phyloP scores from a whole-genome alignment of 1,140 invertebrate species.

The Drosophila tristis region DNA sequence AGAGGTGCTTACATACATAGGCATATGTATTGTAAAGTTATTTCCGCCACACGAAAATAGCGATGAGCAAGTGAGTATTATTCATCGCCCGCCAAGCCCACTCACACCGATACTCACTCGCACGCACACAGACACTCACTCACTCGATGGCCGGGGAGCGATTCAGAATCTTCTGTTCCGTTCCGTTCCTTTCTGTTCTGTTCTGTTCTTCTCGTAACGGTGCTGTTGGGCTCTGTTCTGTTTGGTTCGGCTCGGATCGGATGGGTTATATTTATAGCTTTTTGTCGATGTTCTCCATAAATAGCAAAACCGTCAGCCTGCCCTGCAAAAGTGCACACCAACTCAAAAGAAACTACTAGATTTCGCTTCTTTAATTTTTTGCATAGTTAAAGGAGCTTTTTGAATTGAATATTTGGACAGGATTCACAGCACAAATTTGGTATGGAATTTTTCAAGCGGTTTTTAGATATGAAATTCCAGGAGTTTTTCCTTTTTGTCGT shows the following conservation, averaged over 20 bases:
- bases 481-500: conserved; percentile 17
- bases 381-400: conserved; percentile 8
- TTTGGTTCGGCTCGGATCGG: conserved; percentile 29
- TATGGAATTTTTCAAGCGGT: conserved; percentile 8
- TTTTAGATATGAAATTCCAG: conserved; percentile 31
- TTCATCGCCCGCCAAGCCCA: conserved; percentile 55
- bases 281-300: conserved; percentile 71
- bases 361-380: conserved; percentile 24
- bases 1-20: conserved; percentile 1
- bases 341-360: conserved; percentile 25
- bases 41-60: conserved; percentile 75
- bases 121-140: conserved; percentile 32
- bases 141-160: conserved; percentile 27
- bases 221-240: neutral
- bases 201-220: conserved; percentile 20
- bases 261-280: conserved; percentile 59
- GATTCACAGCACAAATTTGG: conserved; percentile 23
- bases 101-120: conserved; percentile 33
- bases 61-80: conserved; percentile 76
- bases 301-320: conserved; percentile 51
- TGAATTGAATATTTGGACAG: conserved; percentile 24
- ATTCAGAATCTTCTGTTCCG: conserved; percentile 33
- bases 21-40: conserved; percentile 41
- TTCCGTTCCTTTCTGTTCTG: conserved; percentile 23
- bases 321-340: conserved; percentile 27